Conservation (phyloP, 2,888 invertebrate genomes). For the Odiellus spinosus region DNA sequence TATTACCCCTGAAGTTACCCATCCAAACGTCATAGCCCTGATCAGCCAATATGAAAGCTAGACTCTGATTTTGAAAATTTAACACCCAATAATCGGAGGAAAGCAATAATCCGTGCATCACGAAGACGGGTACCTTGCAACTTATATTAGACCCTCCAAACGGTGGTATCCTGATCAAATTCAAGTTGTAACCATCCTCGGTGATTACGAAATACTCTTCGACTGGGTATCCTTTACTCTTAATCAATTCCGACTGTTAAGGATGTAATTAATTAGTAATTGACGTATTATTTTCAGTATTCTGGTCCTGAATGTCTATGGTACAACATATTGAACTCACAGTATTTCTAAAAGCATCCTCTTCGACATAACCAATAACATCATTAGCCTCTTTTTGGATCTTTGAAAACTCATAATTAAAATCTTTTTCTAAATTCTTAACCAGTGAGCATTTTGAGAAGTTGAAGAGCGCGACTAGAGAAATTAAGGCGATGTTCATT, state of each 20-base stretch:
- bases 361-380: too few species aligned
- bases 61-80: constrained; percentile 29
- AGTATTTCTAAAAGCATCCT: too few species aligned
- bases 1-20: constrained; percentile 37
- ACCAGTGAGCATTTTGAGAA: too few species aligned
- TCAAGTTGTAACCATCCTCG: constrained; percentile 15
- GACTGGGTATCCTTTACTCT: constrained; percentile 17
- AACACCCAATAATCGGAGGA: constrained; percentile 29
- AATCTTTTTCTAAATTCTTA: too few species aligned
- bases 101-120: constrained; percentile 31
- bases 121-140: constrained; percentile 23
- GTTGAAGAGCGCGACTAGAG: too few species aligned
- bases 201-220: constrained; percentile 16
- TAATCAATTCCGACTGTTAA: constrained; percentile 9
- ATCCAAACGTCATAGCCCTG: constrained; percentile 38
- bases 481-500: too few species aligned
- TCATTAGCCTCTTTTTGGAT: too few species aligned
- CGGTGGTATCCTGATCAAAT: constrained; percentile 14
- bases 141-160: constrained; percentile 1
- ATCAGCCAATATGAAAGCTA: constrained; percentile 22
- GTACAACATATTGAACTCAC: too few species aligned
- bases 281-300: too few species aligned
- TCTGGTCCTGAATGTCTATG: too few species aligned
- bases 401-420: too few species aligned
- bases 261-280: too few species aligned